phyloP scores from a whole-genome alignment of 1,140 invertebrate species.

The Nebria ingens region DNA sequence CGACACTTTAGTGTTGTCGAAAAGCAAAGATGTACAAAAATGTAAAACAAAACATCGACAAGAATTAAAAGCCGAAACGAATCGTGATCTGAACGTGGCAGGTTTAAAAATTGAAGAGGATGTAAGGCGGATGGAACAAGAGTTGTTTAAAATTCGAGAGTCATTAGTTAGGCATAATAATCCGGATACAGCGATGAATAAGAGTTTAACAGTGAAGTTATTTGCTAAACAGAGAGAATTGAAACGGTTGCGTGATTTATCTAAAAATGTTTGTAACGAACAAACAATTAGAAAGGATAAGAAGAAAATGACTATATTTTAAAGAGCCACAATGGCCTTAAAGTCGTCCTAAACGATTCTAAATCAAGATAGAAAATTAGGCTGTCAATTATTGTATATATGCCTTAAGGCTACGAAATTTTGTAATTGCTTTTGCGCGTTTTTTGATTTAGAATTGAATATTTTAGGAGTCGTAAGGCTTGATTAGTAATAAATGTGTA shows the following conservation, averaged over 20 bases:
- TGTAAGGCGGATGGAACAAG: constrained; percentile 53
- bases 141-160: constrained; percentile 53
- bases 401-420: too few species aligned
- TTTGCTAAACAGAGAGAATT: constrained; percentile 50
- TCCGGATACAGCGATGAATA: constrained; percentile 41
- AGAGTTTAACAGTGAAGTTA: constrained; percentile 48
- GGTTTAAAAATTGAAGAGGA: constrained; percentile 63
- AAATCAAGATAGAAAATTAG: too few species aligned
- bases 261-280: constrained; percentile 53
- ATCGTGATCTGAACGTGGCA: constrained; percentile 60
- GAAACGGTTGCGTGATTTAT: constrained; percentile 43
- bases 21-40: constrained; percentile 29
- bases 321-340: constrained; percentile 21
- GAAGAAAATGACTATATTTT: constrained; percentile 57
- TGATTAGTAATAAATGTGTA: too few species aligned
- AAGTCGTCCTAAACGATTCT: too few species aligned
- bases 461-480: too few species aligned
- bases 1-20: constrained; percentile 43
- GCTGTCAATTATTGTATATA: too few species aligned
- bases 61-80: constrained; percentile 47
- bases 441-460: too few species aligned
- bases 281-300: constrained; percentile 57
- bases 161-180: constrained; percentile 49
- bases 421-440: too few species aligned
- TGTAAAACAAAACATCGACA: constrained; percentile 29